Evolutionary conservation across 2,113 vertebrate genomes (phyloP), one percentile per base, ranked within the genome.

Genomic region (Siphamia tubifer): DNA sequence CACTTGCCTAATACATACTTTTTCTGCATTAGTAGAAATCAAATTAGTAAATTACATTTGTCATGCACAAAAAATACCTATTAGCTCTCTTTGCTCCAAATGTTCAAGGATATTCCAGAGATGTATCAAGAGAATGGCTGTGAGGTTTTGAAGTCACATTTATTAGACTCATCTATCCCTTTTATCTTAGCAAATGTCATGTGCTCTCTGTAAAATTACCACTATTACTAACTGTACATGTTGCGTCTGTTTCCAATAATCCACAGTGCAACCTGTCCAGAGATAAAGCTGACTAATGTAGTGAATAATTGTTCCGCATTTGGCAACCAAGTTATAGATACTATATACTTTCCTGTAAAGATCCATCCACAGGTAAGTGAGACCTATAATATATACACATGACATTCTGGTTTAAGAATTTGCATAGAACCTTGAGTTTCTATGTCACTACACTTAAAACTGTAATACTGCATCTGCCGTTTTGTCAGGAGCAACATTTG

Each of bases 381-480:
- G 79, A 89, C 63, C 83, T 81, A 74, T 74, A 77, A 66, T 82
- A 87, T 87, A 77, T 81, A 86, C 60, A 86, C 60, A 86, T 76
- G 85, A 89, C 72, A 89, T 87, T 90, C 88, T 82, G 81, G 69
- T 79, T 83, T 56, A 83, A 79, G 80, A 83, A 85, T 92, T 93
- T 93, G 92, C 93, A 94, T 93, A 94, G 91, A 92, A 89, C 75
- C 86, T 80, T 79, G 63, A 82, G 82, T 91, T 90, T 89, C 82
- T 86, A 87, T 91, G 85, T 85, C 86, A 81, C 61, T 83, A 82
- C 60, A 84, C 54, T 74, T 85, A 68, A 40, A 88, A 90, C 75
- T 90, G 85, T 74, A 87, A 81, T 81, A 90, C 76, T 68, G 69
- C 48, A 73, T 87, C 75, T 85, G 74, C 58, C 34, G 77, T 81